phyloP scores from a whole-genome alignment of 2,888 invertebrate species.

The Dusona sp. region DNA sequence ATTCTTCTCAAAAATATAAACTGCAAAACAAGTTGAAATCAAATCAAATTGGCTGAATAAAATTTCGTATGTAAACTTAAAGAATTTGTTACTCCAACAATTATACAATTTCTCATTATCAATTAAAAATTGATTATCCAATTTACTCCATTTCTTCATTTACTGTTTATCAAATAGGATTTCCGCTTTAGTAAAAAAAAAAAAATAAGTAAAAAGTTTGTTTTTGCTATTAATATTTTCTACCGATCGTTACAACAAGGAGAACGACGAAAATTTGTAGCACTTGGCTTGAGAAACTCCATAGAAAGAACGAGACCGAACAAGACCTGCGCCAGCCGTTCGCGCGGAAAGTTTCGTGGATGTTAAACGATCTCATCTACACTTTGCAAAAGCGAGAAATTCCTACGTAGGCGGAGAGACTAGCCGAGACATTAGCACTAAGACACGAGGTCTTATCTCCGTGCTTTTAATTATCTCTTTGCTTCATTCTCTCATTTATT shows the following conservation, averaged over 20 bases:
- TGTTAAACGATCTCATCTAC: constrained; percentile 75
- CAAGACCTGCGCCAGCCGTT: constrained; percentile 66
- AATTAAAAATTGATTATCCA: too few relatives aligned
- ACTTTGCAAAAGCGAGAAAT: constrained; percentile 66
- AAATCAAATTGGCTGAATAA: too few relatives aligned
- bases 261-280: background rate
- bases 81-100: too few relatives aligned
- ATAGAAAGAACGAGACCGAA: constrained; percentile 53
- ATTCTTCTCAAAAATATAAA: background rate
- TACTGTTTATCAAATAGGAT: too few relatives aligned
- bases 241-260: background rate
- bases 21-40: too few relatives aligned
- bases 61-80: too few relatives aligned
- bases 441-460: constrained; percentile 23
- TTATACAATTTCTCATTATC: too few relatives aligned
- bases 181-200: too few relatives aligned
- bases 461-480: constrained; percentile 26
- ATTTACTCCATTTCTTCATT: too few relatives aligned
- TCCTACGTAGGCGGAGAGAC: constrained; percentile 18
- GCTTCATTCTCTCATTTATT: background rate
- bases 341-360: constrained; percentile 68
- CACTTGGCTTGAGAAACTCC: background rate
- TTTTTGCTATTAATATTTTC: too few relatives aligned
- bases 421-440: constrained; percentile 35
- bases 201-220: too few relatives aligned